Percentiles rank a stretch among this genome's conserved stretches.
These are phyloP conservation scores for Salvator merianae DNA, from an alignment of 2,113 vertebrate species.

Conservation along the genomic window DNA sequence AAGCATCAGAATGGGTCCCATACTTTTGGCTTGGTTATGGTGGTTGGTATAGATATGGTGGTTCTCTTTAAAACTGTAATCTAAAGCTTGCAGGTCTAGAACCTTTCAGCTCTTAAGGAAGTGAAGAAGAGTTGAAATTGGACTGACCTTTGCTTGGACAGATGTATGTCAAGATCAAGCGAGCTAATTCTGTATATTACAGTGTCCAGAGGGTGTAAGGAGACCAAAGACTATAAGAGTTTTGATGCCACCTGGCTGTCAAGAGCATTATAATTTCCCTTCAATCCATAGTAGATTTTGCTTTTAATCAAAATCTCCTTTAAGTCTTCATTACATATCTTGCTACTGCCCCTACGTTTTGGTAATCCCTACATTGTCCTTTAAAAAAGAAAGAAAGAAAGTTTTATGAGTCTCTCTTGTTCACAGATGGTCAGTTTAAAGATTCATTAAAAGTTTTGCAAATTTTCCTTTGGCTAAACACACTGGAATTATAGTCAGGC, in stretches of 20 bases:
- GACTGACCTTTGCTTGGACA: not conserved
- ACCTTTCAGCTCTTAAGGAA: not conserved
- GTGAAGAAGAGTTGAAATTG: not conserved
- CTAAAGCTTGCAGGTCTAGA: not conserved
- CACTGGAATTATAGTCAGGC: conserved; percentile 58
- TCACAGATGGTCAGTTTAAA: conserved; percentile 67
- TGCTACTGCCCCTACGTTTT: conserved; percentile 4
- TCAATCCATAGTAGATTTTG: not conserved
- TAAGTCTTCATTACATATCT: conserved; percentile 2
- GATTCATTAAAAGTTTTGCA: conserved; percentile 74
- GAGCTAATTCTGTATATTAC: not conserved
- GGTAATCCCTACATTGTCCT: no score
- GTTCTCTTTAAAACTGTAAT: not conserved
- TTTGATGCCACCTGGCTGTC: conserved; percentile 15
- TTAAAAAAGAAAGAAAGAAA: conserved; percentile 40
- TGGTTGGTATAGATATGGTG: no score
- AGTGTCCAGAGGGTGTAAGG: not conserved
- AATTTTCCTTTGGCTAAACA: conserved; percentile 71
- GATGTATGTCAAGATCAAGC: not conserved
- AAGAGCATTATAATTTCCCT: conserved; percentile 31
- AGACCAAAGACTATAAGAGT: not conserved
- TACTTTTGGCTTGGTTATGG: no score
- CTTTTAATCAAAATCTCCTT: not conserved
- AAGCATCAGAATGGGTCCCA: no score
- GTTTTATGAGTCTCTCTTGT: conserved; percentile 46